A percentile compares a stretch with the other conserved stretches of the same genome.
Conservation (phyloP, 2,113 vertebrate genomes). For the Syrrhaptes paradoxus region DNA sequence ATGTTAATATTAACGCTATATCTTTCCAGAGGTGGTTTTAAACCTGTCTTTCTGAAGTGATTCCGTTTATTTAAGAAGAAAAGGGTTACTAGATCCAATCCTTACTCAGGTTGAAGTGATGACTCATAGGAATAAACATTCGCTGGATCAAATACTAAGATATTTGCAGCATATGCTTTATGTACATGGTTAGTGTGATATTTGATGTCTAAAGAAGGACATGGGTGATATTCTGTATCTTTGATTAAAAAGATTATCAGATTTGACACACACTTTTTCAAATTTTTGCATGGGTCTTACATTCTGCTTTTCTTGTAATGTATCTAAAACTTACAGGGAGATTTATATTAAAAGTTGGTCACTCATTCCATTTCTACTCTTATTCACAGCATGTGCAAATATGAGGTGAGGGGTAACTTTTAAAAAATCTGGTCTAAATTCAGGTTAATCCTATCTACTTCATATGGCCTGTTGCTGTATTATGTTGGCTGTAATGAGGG, state of each 20-base stretch:
- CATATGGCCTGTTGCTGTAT: neutral
- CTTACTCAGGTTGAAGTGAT: slow-evolving; percentile 41
- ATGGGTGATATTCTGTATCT: neutral
- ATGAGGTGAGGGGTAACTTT: neutral
- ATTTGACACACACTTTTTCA: neutral
- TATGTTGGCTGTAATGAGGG: neutral
- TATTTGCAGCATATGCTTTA: slow-evolving; percentile 43
- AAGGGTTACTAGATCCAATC: neutral
- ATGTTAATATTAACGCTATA: neutral
- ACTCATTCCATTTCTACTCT: neutral
- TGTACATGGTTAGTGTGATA: neutral
- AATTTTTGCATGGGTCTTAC: neutral
- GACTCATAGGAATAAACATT: slow-evolving; percentile 44
- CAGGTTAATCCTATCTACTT: neutral
- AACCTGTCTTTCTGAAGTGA: neutral
- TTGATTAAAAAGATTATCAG: neutral
- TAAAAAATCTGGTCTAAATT: neutral
- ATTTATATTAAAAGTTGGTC: neutral
- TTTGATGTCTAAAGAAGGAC: neutral
- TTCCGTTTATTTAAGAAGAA: neutral
- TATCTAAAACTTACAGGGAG: neutral
- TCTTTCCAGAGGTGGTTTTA: neutral
- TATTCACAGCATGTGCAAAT: neutral
- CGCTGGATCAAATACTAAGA: slow-evolving; percentile 17
- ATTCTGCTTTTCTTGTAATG: neutral